Conservation (phyloP, 35 echinoderm and acorn worm genomes). For the Lytechinus variegatus region DNA sequence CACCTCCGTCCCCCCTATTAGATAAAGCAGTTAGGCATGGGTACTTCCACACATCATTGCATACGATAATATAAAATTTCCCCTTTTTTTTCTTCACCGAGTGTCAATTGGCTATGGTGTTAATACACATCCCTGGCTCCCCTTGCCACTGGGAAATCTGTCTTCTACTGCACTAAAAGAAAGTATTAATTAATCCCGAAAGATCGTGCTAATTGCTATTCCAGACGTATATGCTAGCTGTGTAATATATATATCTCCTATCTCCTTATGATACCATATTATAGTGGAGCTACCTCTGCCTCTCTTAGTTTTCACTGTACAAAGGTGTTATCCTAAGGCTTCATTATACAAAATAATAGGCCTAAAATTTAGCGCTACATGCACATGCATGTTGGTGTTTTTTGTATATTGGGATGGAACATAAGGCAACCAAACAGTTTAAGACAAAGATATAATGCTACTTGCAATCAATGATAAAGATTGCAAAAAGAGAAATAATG, state of each 20-base stretch:
- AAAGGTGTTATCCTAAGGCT: background rate
- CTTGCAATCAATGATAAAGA: too few species aligned
- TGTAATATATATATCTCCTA: background rate
- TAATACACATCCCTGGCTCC: background rate
- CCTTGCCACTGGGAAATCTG: background rate
- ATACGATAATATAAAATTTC: background rate
- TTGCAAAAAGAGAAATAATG: too few species aligned
- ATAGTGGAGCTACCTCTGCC: background rate
- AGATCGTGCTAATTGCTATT: constrained; percentile 29
- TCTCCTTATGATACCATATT: background rate
- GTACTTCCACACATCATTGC: constrained; percentile 38
- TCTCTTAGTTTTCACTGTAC: background rate
- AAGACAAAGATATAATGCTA: too few species aligned
- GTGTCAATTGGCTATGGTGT: background rate
- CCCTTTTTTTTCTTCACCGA: background rate
- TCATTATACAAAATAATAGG: background rate
- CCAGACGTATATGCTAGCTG: background rate
- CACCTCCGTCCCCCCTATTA: constrained; percentile 24
- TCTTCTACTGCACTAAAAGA: background rate
- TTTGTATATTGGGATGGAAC: too few species aligned
- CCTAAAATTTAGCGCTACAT: too few species aligned
- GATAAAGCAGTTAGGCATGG: constrained; percentile 34
- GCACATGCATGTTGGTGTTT: too few species aligned
- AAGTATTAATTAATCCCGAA: constrained; percentile 40
- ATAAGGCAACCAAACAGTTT: too few species aligned